A percentile compares a stretch with the other conserved stretches of the same genome.
Conservation (phyloP, 1,140 invertebrate genomes). For the Drosophila murphyi region DNA sequence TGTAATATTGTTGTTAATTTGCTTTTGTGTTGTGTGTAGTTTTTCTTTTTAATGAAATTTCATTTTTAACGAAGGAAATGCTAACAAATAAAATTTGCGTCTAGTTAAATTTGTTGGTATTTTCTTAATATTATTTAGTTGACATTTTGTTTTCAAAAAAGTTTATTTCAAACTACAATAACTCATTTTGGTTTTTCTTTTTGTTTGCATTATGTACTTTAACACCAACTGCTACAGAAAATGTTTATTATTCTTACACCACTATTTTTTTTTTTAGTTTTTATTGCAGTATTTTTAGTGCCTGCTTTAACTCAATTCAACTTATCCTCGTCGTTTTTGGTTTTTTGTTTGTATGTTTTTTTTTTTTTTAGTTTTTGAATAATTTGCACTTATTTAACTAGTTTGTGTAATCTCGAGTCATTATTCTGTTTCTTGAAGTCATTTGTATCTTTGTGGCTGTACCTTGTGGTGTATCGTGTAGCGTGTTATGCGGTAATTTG, state of each 20-base stretch:
- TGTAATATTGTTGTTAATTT: conserved; percentile 81
- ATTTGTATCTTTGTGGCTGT: conserved; percentile 69
- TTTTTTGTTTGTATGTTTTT: conserved; percentile 28
- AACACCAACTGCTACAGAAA: conserved; percentile 73
- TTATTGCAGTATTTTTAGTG: conserved; percentile 56
- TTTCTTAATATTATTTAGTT: conserved; percentile 68
- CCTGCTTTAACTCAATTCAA: conserved; percentile 1
- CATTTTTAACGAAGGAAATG: conserved; percentile 53
- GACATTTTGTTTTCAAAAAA: conserved; percentile 43
- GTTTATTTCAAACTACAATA: conserved; percentile 67
- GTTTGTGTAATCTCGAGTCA: conserved; percentile 26
- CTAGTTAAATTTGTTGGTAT: conserved; percentile 59
- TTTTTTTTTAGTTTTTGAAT: conserved; percentile 46
- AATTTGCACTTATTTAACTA: conserved; percentile 47
- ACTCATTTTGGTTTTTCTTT: conserved; percentile 44
- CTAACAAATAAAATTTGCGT: conserved; percentile 66
- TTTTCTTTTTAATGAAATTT: conserved; percentile 21
- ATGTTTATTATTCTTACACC: conserved; percentile 35
- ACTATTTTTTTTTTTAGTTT: conserved; percentile 31
- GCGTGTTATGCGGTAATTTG: conserved; percentile 40
- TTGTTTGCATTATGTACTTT: conserved; percentile 50
- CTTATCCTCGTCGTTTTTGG: conserved; percentile 13
- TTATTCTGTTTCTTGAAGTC: conserved; percentile 40
- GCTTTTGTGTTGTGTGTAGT: conserved; percentile 46
- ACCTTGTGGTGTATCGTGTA: conserved; percentile 57